Conservation (phyloP, 2,113 vertebrate genomes). For the Phoenicopterus ruber region DNA sequence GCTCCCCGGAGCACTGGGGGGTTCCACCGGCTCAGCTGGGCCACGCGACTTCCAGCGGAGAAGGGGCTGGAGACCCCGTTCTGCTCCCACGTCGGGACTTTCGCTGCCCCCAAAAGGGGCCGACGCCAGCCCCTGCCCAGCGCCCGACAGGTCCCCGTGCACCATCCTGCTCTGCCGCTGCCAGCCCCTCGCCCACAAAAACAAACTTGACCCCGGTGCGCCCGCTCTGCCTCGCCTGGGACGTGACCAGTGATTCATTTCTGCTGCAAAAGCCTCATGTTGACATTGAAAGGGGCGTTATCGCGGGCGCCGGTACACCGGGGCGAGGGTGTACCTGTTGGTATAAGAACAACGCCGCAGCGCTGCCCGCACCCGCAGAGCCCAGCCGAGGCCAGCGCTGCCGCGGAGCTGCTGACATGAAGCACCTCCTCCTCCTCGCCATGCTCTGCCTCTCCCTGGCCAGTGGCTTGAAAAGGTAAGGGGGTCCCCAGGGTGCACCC, state of each 20-base stretch:
- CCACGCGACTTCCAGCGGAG: fast-evolving
- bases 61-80: fast-evolving
- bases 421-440: neutral
- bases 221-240: neutral
- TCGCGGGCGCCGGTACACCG: neutral
- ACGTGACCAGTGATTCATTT: constrained; percentile 19
- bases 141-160: fast-evolving
- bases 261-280: neutral
- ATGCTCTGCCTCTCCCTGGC: neutral
- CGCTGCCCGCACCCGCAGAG: neutral
- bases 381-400: neutral
- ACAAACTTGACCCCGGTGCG: neutral
- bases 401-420: neutral
- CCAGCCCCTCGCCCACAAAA: constrained; percentile 20
- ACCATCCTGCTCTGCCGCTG: fast-evolving
- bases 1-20: fast-evolving
- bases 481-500: neutral
- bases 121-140: fast-evolving
- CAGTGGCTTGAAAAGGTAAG: constrained; percentile 46
- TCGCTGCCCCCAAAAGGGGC: fast-evolving
- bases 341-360: neutral
- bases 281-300: constrained; percentile 25
- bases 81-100: fast-evolving
- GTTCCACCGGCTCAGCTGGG: fast-evolving
- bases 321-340: neutral